These are phyloP conservation scores for Acropora tenuis DNA, from an alignment of 64 coral and sea anemone genomes.

Conservation along the genomic window DNA sequence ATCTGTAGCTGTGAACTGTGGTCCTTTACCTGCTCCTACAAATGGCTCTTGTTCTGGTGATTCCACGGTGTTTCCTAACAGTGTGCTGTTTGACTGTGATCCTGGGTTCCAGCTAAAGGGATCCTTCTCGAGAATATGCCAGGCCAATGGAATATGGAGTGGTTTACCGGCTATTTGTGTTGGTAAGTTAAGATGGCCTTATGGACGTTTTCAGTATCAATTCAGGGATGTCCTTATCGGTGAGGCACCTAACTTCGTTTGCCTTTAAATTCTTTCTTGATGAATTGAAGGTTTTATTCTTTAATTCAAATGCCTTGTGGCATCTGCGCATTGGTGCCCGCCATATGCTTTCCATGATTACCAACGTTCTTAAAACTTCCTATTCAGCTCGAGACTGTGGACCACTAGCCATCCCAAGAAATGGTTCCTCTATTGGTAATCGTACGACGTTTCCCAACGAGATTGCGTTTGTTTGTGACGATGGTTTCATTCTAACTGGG, in stretches of 20 bases:
- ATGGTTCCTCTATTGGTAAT: background rate
- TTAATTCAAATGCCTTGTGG: too few species aligned
- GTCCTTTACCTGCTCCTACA: background rate
- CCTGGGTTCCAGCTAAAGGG: conserved; percentile 2
- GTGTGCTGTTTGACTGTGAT: background rate
- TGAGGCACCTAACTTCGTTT: too few species aligned
- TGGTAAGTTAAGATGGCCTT: background rate
- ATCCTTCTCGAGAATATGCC: background rate
- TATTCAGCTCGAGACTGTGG: background rate
- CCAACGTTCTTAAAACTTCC: background rate
- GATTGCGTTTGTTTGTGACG: conserved; percentile 48
- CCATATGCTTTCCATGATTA: too few species aligned
- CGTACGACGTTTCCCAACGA: conserved; percentile 29
- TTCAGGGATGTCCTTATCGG: too few species aligned
- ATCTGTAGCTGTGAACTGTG: conserved; percentile 2
- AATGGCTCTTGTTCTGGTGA: background rate
- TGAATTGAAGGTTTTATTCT: too few species aligned
- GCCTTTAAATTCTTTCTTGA: too few species aligned
- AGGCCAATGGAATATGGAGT: background rate
- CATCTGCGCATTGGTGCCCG: too few species aligned
- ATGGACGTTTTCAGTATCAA: too few species aligned
- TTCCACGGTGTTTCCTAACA: conserved; percentile 2
- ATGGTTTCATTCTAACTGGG: conserved; percentile 36
- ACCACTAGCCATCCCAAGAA: background rate
- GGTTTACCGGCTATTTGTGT: background rate